phyloP scores from a whole-genome alignment of 2,113 vertebrate species.

The Sterna hirundo region DNA sequence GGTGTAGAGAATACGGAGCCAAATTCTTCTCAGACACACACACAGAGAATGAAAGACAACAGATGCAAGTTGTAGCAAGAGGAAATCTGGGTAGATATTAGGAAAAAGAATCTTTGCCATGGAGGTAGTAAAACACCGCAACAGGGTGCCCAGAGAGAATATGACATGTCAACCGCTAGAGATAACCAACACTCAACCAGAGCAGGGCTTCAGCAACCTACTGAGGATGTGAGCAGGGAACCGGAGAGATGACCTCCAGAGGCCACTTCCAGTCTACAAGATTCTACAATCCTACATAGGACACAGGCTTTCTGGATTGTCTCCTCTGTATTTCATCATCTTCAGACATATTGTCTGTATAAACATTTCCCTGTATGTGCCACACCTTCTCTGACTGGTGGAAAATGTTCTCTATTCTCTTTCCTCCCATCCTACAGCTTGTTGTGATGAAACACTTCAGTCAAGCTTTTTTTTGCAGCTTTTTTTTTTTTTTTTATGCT shows the following conservation, averaged over 20 bases:
- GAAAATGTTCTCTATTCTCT: neutral
- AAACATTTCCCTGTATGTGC: neutral
- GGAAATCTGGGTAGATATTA: neutral
- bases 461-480: neutral
- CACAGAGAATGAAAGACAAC: neutral
- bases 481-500: neutral
- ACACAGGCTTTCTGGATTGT: neutral
- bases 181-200: neutral
- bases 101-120: neutral
- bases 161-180: neutral
- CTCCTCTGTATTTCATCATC: neutral
- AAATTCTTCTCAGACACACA: neutral
- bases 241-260: neutral
- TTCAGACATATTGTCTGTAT: neutral
- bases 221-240: neutral
- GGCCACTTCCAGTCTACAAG: neutral
- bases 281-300: neutral
- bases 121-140: neutral
- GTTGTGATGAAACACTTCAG: neutral
- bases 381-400: neutral
- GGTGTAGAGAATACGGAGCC: fast-evolving
- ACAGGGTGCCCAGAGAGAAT: neutral
- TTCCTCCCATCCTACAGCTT: neutral
- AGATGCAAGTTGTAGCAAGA: neutral
- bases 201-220: neutral